Evolutionary conservation across 92 coral and sea anemone species (phyloP).

Genomic region (Parazoanthus atlanticus): DNA sequence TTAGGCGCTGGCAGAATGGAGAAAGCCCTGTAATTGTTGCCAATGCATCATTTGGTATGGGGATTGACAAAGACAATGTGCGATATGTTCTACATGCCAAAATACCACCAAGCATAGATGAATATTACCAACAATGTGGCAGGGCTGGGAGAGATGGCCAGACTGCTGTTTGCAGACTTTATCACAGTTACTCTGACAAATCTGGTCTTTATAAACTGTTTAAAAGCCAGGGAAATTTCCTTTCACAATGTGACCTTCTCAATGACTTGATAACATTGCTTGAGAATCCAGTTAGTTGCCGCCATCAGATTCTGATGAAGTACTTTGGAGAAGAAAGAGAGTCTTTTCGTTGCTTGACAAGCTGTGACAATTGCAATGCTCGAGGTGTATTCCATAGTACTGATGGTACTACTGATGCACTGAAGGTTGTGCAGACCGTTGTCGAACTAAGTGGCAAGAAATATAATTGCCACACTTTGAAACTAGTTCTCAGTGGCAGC

Average conservation of each 20-base stretch:
- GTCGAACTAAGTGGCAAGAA: conserved; percentile 22
- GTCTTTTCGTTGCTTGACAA: conserved; percentile 12
- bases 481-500: conserved; percentile 31
- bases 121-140: conserved; percentile 43
- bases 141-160: conserved; percentile 37
- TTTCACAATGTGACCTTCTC: background rate
- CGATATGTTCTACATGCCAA: conserved; percentile 24
- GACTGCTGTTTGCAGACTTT: conserved; percentile 21
- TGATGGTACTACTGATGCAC: conserved; percentile 46
- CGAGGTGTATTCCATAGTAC: conserved; percentile 26
- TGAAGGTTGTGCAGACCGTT: conserved; percentile 33
- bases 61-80: conserved; percentile 21
- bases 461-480: conserved; percentile 10
- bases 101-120: conserved; percentile 31
- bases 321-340: conserved; percentile 28
- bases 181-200: conserved; percentile 37
- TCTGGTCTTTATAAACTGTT: conserved; percentile 34
- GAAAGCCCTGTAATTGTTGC: conserved; percentile 16
- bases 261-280: background rate
- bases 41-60: conserved; percentile 44
- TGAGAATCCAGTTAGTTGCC: conserved; percentile 30
- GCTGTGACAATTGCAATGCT: conserved; percentile 20
- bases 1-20: conserved; percentile 12
- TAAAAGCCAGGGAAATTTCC: conserved; percentile 22
- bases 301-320: conserved; percentile 30